Evolutionary conservation across 2,113 vertebrate species (phyloP), one percentile per base, ranked within the genome.

Genomic region (Nothocercus julius): DNA sequence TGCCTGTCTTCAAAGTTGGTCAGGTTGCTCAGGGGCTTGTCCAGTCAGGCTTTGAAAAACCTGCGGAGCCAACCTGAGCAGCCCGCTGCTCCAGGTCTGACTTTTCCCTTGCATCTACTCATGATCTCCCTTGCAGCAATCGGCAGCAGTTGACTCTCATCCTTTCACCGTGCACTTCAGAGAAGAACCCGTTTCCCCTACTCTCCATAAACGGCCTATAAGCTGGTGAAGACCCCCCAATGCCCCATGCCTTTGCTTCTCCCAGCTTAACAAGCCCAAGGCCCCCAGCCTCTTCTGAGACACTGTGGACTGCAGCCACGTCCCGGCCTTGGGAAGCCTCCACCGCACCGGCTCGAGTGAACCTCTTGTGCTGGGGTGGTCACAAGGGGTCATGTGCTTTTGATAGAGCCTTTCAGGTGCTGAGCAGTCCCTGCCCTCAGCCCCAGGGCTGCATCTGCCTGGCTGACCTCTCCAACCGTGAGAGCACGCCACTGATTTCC

Each of bases 361-460:
- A 9, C 14, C 11, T 45, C 11, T 42, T 1, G 24, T 5, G 10
- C 11, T 9, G 6, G 2, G 59, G 44, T 5, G 5, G 4, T 4
- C 47, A 75, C 78, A 85, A 2, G 30, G 32, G 32, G 16, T 15
- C 8, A 9, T 2, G 13, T 20, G 13, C 32, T 67, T 62, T 11
- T 7, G 66, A 38, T 16, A 44, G 14, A 8, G 9, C 28, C 16
- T 30, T 2, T 14, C 20, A 47, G 7, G 6, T 8, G 9, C 20
- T 69, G 54, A 85, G 7, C 2, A 17, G 3, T 51, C 19, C 4
- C 13, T 81, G 42, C 7, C 34, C 32, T 74, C 12, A 62, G 28
- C 3, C 44, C 21, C 32, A 28, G 1, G 2, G 25, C n/a, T 49
- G 11, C 24, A n/a, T 21, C 10, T 69, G 1, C 0, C 0, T 4